A percentile compares a stretch with the other conserved stretches of the same genome.
Conservation (phyloP, 2,113 vertebrate species). For the Prinia subflava region DNA sequence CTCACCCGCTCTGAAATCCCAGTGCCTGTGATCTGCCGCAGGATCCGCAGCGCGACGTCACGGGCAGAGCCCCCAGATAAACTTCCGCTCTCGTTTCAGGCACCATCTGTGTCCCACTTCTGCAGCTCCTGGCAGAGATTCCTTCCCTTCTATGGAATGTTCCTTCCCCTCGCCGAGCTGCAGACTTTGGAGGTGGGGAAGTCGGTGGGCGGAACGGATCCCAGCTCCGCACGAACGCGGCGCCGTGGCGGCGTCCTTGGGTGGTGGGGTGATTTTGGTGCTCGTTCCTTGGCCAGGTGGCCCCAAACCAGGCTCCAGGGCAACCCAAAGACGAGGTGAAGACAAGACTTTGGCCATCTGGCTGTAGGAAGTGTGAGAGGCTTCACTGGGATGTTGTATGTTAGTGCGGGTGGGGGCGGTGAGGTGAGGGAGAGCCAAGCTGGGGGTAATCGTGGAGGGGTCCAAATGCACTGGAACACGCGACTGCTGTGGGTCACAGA, state of each 20-base stretch:
- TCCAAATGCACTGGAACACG: fast-evolving
- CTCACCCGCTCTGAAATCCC: neutral
- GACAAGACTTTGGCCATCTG: fast-evolving
- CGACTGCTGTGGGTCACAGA: neutral
- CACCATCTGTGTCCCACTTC: slow-evolving; percentile 65
- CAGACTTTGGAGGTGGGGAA: neutral
- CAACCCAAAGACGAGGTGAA: fast-evolving
- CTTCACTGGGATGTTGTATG: fast-evolving
- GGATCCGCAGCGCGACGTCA: neutral
- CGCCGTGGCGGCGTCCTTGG: fast-evolving
- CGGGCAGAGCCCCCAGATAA: slow-evolving; percentile 11
- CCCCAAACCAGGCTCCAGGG: neutral
- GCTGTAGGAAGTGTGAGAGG: neutral
- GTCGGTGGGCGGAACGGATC: neutral
- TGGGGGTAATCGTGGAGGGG: too few species aligned
- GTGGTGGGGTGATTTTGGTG: neutral
- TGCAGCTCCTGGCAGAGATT: neutral
- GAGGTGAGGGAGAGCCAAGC: neutral
- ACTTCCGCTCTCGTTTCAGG: slow-evolving; percentile 42
- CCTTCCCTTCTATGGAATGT: slow-evolving; percentile 53
- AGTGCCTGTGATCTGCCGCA: neutral
- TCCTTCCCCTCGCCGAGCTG: neutral
- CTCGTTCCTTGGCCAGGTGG: neutral
- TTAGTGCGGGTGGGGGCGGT: neutral
- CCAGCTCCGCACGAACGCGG: neutral